These are phyloP conservation scores for Poeciliopsis retropinna DNA, from an alignment of 2,113 vertebrate genomes.

Conservation along the genomic window DNA sequence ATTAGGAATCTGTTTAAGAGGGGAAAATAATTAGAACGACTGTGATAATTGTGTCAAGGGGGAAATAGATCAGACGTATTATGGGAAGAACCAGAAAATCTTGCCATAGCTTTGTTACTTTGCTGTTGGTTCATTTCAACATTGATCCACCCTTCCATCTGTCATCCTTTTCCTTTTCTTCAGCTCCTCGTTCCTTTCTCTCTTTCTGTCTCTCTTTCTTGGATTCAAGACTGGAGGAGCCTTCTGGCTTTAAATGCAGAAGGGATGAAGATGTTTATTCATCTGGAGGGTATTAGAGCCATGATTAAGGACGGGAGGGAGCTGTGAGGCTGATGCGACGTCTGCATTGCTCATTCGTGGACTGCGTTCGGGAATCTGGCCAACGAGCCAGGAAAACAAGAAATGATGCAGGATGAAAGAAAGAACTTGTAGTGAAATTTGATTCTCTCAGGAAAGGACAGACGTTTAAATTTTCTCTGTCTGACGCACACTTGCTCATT, in stretches of 20 bases:
- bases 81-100: conserved; percentile 67
- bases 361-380: conserved; percentile 79
- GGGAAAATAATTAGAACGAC: conserved; percentile 73
- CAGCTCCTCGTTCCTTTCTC: conserved; percentile 58
- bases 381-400: conserved; percentile 75
- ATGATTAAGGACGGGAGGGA: conserved; percentile 92
- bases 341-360: conserved; percentile 87
- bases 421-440: conserved; percentile 64
- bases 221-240: conserved; percentile 78
- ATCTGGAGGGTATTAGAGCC: conserved; percentile 97
- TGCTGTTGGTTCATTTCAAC: conserved; percentile 71
- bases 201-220: conserved; percentile 68
- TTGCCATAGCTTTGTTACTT: conserved; percentile 75
- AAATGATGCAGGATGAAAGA: conserved; percentile 60
- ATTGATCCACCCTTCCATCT: conserved; percentile 82
- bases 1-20: conserved; percentile 64
- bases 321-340: conserved; percentile 81
- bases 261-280: conserved; percentile 92
- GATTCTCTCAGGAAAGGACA: conserved; percentile 63
- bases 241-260: conserved; percentile 87
- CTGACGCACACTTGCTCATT: conserved; percentile 29
- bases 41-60: conserved; percentile 80
- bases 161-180: conserved; percentile 77
- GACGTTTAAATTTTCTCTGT: conserved; percentile 63
- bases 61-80: conserved; percentile 74